Conservation (phyloP, 1,140 invertebrate species). For the Cyphomyrmex costatus region DNA sequence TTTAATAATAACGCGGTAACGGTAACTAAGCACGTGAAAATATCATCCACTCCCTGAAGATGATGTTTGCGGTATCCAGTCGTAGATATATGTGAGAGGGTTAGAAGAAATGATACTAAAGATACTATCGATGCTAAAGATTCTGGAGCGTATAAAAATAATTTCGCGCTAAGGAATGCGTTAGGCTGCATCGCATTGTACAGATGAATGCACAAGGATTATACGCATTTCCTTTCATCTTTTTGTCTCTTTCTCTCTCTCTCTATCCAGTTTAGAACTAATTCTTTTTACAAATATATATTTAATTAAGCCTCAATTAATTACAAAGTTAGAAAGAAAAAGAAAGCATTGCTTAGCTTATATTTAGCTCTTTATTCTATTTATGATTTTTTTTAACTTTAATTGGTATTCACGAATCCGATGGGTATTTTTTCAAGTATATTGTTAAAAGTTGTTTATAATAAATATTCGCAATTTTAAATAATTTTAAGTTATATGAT, state of each 20-base stretch:
- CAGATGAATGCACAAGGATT: background rate
- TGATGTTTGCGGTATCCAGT: constrained; percentile 10
- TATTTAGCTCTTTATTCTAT: background rate
- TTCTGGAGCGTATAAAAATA: constrained; percentile 9
- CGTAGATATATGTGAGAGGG: background rate
- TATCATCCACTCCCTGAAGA: constrained; percentile 15
- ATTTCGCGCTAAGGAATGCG: background rate
- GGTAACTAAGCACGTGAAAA: constrained; percentile 47
- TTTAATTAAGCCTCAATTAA: background rate
- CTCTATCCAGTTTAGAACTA: background rate
- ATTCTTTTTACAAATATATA: background rate
- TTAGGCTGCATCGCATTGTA: background rate
- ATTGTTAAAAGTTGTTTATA: no score
- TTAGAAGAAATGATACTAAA: background rate
- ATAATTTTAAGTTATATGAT: no score
- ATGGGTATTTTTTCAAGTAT: no score
- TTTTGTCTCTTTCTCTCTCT: background rate
- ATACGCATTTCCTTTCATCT: background rate
- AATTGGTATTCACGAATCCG: no score
- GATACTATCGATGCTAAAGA: background rate
- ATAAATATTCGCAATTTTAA: no score
- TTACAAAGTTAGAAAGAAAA: no score
- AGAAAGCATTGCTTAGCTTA: no score
- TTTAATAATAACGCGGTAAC: constrained; percentile 40
- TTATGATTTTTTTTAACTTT: background rate